These are phyloP conservation scores for Rhipidura dahli DNA, from an alignment of 2,113 vertebrate genomes.

Conservation along the genomic window DNA sequence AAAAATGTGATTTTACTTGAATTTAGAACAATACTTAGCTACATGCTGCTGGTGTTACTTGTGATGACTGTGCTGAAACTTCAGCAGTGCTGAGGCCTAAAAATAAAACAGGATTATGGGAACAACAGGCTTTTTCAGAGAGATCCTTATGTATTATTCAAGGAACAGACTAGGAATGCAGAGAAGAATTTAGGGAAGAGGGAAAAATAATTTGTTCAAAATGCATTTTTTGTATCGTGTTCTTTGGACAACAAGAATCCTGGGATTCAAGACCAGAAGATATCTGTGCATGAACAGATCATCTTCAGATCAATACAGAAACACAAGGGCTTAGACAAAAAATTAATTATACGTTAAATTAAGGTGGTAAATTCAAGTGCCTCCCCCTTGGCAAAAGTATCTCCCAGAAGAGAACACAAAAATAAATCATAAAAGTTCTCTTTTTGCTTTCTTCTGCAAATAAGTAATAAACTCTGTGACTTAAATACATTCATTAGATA, in stretches of 20 bases:
- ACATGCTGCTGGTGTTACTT: not conserved
- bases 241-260: not conserved
- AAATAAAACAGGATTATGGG: not conserved
- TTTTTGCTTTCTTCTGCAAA: not conserved
- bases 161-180: not conserved
- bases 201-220: not conserved
- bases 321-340: not conserved
- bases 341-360: not conserved
- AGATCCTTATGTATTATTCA: not conserved
- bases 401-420: not conserved
- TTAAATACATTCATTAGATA: not conserved
- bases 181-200: not conserved
- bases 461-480: not conserved
- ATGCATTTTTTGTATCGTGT: not conserved
- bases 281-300: not conserved
- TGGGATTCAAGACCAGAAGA: not conserved
- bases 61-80: not conserved
- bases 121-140: not conserved
- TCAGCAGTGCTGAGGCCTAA: not conserved
- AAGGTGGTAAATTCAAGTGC: not conserved
- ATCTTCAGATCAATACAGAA: not conserved
- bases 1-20: not conserved
- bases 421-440: not conserved
- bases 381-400: not conserved
- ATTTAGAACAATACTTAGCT: not conserved